phyloP scores from a whole-genome alignment of 92 coral and sea anemone species.

The Porites divaricata region DNA sequence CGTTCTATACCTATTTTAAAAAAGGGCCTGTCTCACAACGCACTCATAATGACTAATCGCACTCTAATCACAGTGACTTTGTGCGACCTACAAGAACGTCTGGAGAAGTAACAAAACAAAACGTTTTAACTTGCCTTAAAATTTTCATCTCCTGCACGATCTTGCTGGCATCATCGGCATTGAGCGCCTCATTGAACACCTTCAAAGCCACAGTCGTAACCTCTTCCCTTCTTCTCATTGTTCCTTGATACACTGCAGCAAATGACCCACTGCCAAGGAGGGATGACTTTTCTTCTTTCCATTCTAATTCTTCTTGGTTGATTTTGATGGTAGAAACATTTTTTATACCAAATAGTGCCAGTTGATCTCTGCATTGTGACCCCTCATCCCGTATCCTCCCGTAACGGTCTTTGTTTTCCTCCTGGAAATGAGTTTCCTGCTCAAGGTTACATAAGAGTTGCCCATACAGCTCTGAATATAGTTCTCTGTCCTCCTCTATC shows the following conservation, averaged over 20 bases:
- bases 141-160: slow-evolving; percentile 2
- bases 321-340: slow-evolving; percentile 6
- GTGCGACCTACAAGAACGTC: background rate
- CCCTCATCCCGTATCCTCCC: background rate
- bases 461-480: background rate
- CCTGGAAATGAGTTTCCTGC: background rate
- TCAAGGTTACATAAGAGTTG: background rate
- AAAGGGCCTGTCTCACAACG: too few species aligned
- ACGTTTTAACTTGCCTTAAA: slow-evolving; percentile 3
- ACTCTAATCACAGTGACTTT: too few species aligned
- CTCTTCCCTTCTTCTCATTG: background rate
- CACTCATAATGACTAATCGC: too few species aligned
- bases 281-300: slow-evolving; percentile 15
- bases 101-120: too few species aligned
- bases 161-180: background rate
- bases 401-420: slow-evolving; percentile 13
- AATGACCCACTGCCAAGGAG: slow-evolving; percentile 34
- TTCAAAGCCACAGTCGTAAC: background rate
- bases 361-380: background rate
- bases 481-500: background rate
- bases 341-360: slow-evolving; percentile 13
- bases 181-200: background rate
- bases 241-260: background rate
- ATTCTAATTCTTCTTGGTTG: slow-evolving; percentile 11
- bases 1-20: too few species aligned